Evolutionary conservation across 1,140 invertebrate genomes (phyloP).

Genomic region (Orius laevigatus): DNA sequence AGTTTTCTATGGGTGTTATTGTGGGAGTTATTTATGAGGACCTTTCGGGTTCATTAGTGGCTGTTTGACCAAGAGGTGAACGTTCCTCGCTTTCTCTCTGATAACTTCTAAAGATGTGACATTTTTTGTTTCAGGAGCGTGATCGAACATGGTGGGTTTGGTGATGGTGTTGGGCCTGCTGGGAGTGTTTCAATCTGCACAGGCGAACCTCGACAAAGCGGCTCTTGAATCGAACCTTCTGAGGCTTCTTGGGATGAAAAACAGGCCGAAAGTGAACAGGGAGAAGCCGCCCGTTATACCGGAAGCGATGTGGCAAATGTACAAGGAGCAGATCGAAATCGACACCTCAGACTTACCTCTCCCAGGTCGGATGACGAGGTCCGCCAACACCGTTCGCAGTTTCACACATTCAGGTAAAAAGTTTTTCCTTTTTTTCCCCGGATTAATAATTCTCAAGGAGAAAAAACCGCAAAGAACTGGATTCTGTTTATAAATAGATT

Average conservation of each 20-base stretch:
- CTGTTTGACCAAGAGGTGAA: too few relatives aligned
- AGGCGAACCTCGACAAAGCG: slow-evolving; percentile 12
- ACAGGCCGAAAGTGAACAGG: slow-evolving; percentile 33
- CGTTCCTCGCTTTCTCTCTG: too few relatives aligned
- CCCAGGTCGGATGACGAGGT: slow-evolving; percentile 43
- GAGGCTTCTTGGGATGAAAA: slow-evolving; percentile 54
- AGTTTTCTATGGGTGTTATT: too few relatives aligned
- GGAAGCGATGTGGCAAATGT: slow-evolving; percentile 59
- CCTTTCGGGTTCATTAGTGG: too few relatives aligned
- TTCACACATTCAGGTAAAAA: slow-evolving; percentile 61
- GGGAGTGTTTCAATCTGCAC: slow-evolving; percentile 18
- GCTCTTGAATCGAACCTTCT: slow-evolving; percentile 51
- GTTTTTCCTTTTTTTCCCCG: slow-evolving; percentile 9
- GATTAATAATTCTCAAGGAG: neutral
- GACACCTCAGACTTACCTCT: slow-evolving; percentile 46
- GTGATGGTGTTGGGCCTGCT: slow-evolving; percentile 29
- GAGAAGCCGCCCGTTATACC: slow-evolving; percentile 42
- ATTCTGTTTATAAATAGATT: too few relatives aligned
- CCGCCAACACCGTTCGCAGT: slow-evolving; percentile 72
- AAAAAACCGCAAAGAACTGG: too few relatives aligned
- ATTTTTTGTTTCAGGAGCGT: slow-evolving; percentile 31
- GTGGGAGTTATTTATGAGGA: too few relatives aligned
- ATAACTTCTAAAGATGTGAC: too few relatives aligned
- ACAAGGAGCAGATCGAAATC: slow-evolving; percentile 41
- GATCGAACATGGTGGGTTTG: slow-evolving; percentile 33